phyloP scores from a whole-genome alignment of 2,888 invertebrate species.

The Escarpia spicata region DNA sequence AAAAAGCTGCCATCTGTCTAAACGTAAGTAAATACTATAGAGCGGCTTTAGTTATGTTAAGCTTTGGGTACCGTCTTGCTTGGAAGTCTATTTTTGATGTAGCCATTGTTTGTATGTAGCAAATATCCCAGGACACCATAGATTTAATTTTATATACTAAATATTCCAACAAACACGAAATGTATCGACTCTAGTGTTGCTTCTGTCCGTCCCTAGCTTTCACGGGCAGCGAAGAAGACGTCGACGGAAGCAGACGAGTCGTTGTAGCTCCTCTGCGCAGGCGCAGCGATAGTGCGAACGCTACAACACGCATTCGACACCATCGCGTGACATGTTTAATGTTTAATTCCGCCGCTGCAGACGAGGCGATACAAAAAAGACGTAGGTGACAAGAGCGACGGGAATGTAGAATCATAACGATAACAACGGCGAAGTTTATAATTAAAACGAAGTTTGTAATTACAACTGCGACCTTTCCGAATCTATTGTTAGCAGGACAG shows the following conservation, averaged over 20 bases:
- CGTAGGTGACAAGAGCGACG: not conserved
- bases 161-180: no score
- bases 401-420: not conserved
- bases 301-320: not conserved
- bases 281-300: not conserved
- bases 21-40: no score
- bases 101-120: no score
- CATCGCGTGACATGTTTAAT: not conserved
- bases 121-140: no score
- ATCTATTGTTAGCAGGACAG: not conserved
- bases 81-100: no score
- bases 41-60: no score
- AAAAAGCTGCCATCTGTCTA: no score
- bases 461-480: not conserved
- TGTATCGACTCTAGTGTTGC: no score
- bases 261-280: not conserved
- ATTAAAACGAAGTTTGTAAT: not conserved
- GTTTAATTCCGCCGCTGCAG: not conserved
- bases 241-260: not conserved
- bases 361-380: not conserved
- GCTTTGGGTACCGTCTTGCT: no score
- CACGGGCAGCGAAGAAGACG: not conserved
- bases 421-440: not conserved
- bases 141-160: no score
- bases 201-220: no score